phyloP scores from a whole-genome alignment of 2,113 vertebrate genomes.

The Anhinga anhinga region DNA sequence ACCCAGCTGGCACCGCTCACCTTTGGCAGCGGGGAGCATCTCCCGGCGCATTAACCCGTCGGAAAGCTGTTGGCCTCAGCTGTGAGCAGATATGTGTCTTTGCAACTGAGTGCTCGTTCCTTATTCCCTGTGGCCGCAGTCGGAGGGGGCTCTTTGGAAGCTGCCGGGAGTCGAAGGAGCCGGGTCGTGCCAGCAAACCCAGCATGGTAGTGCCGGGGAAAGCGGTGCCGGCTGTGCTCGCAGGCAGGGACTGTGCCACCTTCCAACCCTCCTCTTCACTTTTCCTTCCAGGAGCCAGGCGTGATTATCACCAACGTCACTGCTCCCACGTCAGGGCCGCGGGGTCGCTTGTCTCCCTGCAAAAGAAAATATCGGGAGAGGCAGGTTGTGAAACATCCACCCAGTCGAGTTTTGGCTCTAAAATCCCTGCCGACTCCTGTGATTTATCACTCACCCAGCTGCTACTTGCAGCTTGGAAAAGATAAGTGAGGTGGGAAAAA shows the following conservation, averaged over 20 bases:
- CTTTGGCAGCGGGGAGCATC: background rate
- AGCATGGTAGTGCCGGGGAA: background rate
- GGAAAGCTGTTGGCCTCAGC: background rate
- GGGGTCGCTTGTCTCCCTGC: background rate
- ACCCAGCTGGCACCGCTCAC: background rate
- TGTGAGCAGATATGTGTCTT: background rate
- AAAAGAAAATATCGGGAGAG: background rate
- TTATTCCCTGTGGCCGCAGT: fast-evolving
- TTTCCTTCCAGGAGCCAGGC: background rate
- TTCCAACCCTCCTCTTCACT: background rate
- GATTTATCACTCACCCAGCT: background rate
- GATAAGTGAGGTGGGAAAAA: fast-evolving
- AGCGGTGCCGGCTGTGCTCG: background rate
- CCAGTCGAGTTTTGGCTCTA: background rate
- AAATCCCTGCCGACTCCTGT: background rate
- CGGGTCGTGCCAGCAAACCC: background rate
- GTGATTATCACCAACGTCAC: background rate
- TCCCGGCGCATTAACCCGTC: background rate
- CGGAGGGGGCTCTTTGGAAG: background rate
- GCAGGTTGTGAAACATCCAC: background rate
- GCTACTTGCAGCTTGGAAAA: background rate
- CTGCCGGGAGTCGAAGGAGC: fast-evolving
- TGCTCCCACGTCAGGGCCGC: background rate
- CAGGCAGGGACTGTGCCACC: background rate
- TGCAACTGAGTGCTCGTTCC: background rate